These are phyloP conservation scores for Rhodinocichla rosea DNA, from an alignment of 2,113 vertebrate genomes.

Conservation along the genomic window DNA sequence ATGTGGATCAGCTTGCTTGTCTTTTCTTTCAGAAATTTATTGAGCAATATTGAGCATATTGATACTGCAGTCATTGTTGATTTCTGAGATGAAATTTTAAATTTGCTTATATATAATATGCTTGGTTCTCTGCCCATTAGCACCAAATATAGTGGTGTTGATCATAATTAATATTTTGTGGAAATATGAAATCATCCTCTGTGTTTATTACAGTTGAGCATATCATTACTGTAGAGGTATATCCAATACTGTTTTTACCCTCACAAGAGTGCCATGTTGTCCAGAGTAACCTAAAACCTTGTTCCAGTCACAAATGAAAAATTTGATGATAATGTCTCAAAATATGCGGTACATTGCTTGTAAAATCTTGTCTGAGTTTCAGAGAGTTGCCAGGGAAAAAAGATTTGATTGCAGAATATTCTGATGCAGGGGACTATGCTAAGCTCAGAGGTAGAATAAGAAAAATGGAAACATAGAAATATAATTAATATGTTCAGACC, in stretches of 20 bases:
- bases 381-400: neutral
- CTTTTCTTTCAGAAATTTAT: neutral
- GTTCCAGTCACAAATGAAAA: neutral
- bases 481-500: neutral
- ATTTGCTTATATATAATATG: neutral
- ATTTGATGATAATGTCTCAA: neutral
- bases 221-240: neutral
- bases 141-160: neutral
- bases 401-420: neutral
- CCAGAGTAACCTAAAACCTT: neutral
- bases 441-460: neutral
- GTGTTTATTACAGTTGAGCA: neutral
- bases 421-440: neutral
- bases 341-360: neutral
- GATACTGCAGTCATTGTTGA: neutral
- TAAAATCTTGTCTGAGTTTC: neutral
- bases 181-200: neutral
- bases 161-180: neutral
- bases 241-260: neutral
- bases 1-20: neutral
- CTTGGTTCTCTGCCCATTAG: neutral
- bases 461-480: neutral
- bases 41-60: neutral
- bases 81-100: neutral
- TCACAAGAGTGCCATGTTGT: neutral